Evolutionary conservation across 2,113 vertebrate genomes (phyloP).

Genomic region (Sialia sialis): DNA sequence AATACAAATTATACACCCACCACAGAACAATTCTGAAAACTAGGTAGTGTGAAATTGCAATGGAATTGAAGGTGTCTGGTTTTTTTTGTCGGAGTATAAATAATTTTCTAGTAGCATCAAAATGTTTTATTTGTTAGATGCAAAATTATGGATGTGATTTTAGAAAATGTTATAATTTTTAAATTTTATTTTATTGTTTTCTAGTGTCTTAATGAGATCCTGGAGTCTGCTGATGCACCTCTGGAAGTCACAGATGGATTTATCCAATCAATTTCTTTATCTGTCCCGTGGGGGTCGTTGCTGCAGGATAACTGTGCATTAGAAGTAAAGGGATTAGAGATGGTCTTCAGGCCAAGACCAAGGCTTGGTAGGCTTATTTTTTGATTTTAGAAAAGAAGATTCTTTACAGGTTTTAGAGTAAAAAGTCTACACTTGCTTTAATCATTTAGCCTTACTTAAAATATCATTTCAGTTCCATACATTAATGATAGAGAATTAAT

Average conservation of each 20-base stretch:
- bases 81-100: not conserved
- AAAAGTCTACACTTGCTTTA: not conserved
- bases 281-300: slow-evolving; percentile 91
- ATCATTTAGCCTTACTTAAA: not conserved
- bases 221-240: slow-evolving; percentile 93
- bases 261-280: slow-evolving; percentile 92
- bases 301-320: slow-evolving; percentile 94
- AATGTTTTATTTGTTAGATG: not conserved
- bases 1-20: not conserved
- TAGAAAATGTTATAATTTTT: not conserved
- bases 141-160: not conserved
- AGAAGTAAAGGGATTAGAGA: slow-evolving; percentile 89
- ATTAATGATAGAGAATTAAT: not conserved
- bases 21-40: not conserved
- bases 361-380: slow-evolving; percentile 80
- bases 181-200: not conserved
- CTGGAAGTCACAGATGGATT: slow-evolving; percentile 94
- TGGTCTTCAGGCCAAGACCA: slow-evolving; percentile 93
- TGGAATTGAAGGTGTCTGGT: not conserved
- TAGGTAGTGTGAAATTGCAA: not conserved
- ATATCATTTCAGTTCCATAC: not conserved
- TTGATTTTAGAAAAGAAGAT: not conserved
- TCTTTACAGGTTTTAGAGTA: not conserved
- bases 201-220: slow-evolving; percentile 93
- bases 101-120: not conserved